A percentile compares a stretch with the other conserved stretches of the same genome.
Evolutionary conservation across 2,888 invertebrate genomes (phyloP).

Genomic region (Coronaproctus castanopsis): DNA sequence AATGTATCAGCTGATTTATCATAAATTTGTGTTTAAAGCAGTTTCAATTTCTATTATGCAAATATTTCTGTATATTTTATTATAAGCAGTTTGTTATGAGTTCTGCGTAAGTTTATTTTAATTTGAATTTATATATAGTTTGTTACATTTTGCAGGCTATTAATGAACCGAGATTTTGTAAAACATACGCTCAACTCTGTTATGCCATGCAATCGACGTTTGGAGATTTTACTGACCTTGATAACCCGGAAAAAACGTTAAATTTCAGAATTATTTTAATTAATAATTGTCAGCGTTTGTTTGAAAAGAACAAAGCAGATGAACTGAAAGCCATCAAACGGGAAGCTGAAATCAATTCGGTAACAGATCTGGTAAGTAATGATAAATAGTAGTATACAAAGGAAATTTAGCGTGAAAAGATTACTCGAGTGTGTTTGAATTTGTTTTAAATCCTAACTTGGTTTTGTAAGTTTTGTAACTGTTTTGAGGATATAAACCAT

Average conservation of each 20-base stretch:
- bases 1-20: not conserved
- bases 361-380: conserved; percentile 33
- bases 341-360: conserved; percentile 35
- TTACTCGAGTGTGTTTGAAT: not conserved
- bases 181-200: conserved; percentile 75
- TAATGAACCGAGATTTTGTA: conserved; percentile 83
- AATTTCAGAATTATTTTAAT: conserved; percentile 56
- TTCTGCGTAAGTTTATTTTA: not conserved
- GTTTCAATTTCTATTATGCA: too few relatives aligned
- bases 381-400: too few relatives aligned
- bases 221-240: conserved; percentile 34
- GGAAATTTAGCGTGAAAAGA: not conserved
- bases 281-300: conserved; percentile 71
- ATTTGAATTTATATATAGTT: not conserved
- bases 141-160: conserved; percentile 38
- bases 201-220: conserved; percentile 43
- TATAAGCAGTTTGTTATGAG: too few relatives aligned
- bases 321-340: conserved; percentile 34
- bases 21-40: too few relatives aligned
- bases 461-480: too few relatives aligned
- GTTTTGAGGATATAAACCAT: not conserved
- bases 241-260: conserved; percentile 24
- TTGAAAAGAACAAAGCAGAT: conserved; percentile 59
- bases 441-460: too few relatives aligned
- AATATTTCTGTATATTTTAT: too few relatives aligned